phyloP scores from a whole-genome alignment of 1,140 invertebrate species.

The Drosophila virilis region DNA sequence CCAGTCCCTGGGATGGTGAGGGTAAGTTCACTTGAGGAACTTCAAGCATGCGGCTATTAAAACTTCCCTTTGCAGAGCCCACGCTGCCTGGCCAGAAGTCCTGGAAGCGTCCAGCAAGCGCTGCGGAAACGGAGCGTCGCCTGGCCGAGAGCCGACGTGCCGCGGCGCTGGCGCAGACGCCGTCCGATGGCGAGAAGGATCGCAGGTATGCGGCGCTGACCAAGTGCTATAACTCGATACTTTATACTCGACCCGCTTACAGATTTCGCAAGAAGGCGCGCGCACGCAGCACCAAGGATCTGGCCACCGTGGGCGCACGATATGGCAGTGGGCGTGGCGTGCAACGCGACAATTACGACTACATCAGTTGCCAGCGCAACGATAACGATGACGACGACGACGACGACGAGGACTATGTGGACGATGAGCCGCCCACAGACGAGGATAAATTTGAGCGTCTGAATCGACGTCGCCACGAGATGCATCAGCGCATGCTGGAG shows the following conservation, averaged over 20 bases:
- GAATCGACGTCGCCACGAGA: constrained; percentile 77
- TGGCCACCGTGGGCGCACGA: constrained; percentile 45
- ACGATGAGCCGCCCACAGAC: constrained; percentile 76
- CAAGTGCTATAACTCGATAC: no score
- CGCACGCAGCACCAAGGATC: constrained; percentile 71
- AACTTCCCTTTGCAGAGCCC: constrained; percentile 63
- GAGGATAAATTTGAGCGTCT: constrained; percentile 82
- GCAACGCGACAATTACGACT: constrained; percentile 73
- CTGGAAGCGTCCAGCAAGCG: constrained; percentile 88
- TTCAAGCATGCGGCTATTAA: not conserved
- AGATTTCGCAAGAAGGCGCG: constrained; percentile 82
- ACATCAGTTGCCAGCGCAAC: constrained; percentile 62
- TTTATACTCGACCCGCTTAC: not conserved
- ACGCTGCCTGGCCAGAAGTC: constrained; percentile 85
- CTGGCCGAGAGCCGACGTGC: constrained; percentile 84
- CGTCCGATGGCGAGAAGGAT: constrained; percentile 84
- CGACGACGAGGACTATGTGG: constrained; percentile 79
- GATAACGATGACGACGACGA: constrained; percentile 64
- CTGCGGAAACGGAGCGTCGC: constrained; percentile 85
- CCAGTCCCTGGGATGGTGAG: constrained; percentile 86
- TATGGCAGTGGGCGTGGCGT: constrained; percentile 62
- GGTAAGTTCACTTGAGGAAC: constrained; percentile 41
- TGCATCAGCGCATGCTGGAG: constrained; percentile 82
- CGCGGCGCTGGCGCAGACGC: constrained; percentile 74
- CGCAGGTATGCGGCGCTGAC: constrained; percentile 52